phyloP scores from a whole-genome alignment of 1,140 invertebrate genomes.

The Scaptomyza pallida region DNA sequence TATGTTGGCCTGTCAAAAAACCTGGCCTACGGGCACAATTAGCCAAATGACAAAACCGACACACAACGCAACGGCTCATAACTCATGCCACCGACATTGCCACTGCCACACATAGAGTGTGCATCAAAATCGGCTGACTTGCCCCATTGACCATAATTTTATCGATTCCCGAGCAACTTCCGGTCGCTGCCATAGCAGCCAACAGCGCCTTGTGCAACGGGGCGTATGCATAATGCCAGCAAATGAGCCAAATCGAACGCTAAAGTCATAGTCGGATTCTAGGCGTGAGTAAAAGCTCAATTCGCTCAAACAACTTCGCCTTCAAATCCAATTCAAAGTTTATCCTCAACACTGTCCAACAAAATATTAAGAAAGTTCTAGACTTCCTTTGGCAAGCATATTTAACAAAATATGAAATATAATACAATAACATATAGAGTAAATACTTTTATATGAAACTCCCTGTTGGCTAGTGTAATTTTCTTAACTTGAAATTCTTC shows the following conservation, averaged over 20 bases:
- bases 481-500: slow-evolving; percentile 33
- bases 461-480: slow-evolving; percentile 28
- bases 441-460: too few species aligned
- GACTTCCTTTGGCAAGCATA: too few species aligned
- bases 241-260: slow-evolving; percentile 48
- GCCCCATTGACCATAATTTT: slow-evolving; percentile 33
- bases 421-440: too few species aligned
- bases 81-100: slow-evolving; percentile 45
- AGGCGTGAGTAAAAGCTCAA: not conserved
- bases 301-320: not conserved
- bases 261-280: slow-evolving; percentile 26
- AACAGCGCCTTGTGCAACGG: slow-evolving; percentile 30
- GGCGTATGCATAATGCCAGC: slow-evolving; percentile 42
- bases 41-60: slow-evolving; percentile 76
- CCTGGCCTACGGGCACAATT: slow-evolving; percentile 73
- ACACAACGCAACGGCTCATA: slow-evolving; percentile 63
- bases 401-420: too few species aligned
- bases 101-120: slow-evolving; percentile 30
- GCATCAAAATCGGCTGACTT: slow-evolving; percentile 11
- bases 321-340: slow-evolving; percentile 24
- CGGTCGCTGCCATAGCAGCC: slow-evolving; percentile 17
- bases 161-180: slow-evolving; percentile 50
- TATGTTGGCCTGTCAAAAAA: slow-evolving; percentile 68
- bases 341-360: slow-evolving; percentile 16
- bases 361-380: not conserved